These are phyloP conservation scores for Clepsis dumicolana DNA, from an alignment of 2,888 invertebrate species.

Conservation along the genomic window DNA sequence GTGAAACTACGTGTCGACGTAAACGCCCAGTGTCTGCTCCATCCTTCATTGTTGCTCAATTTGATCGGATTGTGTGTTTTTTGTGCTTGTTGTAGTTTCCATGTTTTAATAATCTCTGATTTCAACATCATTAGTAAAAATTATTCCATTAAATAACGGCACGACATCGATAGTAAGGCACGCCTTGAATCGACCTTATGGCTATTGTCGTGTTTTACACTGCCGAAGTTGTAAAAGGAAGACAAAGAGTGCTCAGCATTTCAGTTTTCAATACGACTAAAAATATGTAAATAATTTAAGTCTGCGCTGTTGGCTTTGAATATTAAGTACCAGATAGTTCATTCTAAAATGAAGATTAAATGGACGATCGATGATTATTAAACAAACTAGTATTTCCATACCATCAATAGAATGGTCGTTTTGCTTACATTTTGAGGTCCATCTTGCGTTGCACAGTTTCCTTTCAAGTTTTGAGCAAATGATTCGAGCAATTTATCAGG, in stretches of 20 bases:
- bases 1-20: constrained; percentile 36
- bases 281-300: background rate
- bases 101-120: background rate
- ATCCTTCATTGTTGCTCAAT: constrained; percentile 45
- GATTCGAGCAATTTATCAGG: background rate
- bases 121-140: background rate
- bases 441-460: background rate
- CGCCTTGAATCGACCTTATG: background rate
- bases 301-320: background rate
- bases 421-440: background rate
- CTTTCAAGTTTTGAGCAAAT: constrained; percentile 8
- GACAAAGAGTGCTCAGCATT: background rate
- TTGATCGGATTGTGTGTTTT: constrained; percentile 29
- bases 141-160: background rate
- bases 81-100: background rate
- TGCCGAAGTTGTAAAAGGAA: background rate
- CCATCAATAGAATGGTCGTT: background rate
- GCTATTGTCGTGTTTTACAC: background rate
- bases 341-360: background rate
- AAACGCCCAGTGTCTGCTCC: constrained; percentile 43
- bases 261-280: background rate
- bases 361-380: background rate
- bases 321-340: background rate
- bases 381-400: background rate
- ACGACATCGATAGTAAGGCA: background rate